Conservation (phyloP, 2,113 vertebrate species). For the Heptranchias perlo region DNA sequence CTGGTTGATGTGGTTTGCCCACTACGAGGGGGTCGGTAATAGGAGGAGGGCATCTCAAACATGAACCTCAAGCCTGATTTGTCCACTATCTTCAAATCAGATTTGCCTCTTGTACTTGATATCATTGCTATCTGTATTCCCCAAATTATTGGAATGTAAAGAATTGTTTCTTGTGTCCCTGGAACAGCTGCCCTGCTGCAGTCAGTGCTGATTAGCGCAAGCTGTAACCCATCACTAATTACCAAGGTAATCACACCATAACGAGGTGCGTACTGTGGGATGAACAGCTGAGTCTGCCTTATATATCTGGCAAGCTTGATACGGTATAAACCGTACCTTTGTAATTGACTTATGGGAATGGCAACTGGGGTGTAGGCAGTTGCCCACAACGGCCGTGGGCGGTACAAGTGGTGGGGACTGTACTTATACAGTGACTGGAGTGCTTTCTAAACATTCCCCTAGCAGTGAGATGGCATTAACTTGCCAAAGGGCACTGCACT, state of each 20-base stretch:
- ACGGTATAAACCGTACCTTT: not conserved
- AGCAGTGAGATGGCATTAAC: not conserved
- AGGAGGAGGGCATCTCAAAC: slow-evolving; percentile 49
- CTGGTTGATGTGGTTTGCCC: not conserved
- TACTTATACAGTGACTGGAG: not conserved
- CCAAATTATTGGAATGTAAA: slow-evolving; percentile 98
- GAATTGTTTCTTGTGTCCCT: slow-evolving; percentile 74
- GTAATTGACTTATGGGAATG: not conserved
- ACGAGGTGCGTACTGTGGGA: not conserved
- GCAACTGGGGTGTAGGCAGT: not conserved
- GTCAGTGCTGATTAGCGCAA: not conserved
- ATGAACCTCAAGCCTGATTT: slow-evolving; percentile 84
- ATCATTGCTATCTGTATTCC: slow-evolving; percentile 83
- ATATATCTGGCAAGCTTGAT: not conserved
- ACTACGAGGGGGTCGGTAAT: not conserved
- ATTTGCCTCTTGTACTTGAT: slow-evolving; percentile 90
- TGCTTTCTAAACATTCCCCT: not conserved
- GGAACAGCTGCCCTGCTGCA: slow-evolving; percentile 65
- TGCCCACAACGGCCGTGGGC: not conserved
- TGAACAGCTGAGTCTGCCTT: not conserved
- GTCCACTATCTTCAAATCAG: slow-evolving; percentile 81
- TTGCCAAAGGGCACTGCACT: not conserved
- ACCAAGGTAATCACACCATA: not conserved
- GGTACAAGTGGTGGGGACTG: not conserved
- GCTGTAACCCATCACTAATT: slow-evolving; percentile 26